Percentiles rank a stretch among this genome's conserved stretches.
These are phyloP conservation scores for Laothoe populi DNA, from an alignment of 2,888 invertebrate species.

Conservation along the genomic window DNA sequence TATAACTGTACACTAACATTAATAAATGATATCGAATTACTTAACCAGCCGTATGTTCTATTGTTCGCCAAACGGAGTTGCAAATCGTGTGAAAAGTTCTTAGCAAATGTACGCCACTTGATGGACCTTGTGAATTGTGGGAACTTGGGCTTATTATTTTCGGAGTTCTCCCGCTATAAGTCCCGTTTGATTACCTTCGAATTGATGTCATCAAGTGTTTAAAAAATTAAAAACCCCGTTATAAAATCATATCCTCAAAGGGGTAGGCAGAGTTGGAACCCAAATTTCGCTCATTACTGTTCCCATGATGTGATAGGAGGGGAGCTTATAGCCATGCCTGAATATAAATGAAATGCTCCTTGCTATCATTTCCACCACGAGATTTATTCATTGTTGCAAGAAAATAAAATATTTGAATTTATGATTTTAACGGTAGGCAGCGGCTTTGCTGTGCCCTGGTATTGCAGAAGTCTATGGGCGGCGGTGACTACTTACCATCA, in stretches of 20 bases:
- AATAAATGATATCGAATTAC: slow-evolving; percentile 66
- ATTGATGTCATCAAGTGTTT: slow-evolving; percentile 23
- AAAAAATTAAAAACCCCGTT: background rate
- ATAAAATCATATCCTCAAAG: slow-evolving; percentile 1
- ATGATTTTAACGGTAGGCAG: too few relatives aligned
- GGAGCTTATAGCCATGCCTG: too few relatives aligned
- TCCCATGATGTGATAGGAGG: too few relatives aligned
- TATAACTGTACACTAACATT: slow-evolving; percentile 47
- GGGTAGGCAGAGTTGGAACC: too few relatives aligned
- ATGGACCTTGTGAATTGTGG: slow-evolving; percentile 54
- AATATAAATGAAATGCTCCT: too few relatives aligned
- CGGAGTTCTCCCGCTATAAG: slow-evolving; percentile 35
- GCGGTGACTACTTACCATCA: too few relatives aligned
- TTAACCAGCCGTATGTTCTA: slow-evolving; percentile 57
- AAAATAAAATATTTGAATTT: too few relatives aligned
- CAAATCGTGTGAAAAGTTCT: slow-evolving; percentile 44
- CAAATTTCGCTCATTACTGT: too few relatives aligned
- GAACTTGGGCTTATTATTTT: slow-evolving; percentile 48
- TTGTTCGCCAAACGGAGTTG: slow-evolving; percentile 55
- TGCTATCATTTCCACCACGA: too few relatives aligned
- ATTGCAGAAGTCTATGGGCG: too few relatives aligned
- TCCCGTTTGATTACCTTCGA: slow-evolving; percentile 35
- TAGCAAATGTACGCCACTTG: slow-evolving; percentile 40
- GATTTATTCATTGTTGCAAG: too few relatives aligned
- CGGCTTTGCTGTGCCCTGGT: too few relatives aligned